A percentile compares a stretch with the other conserved stretches of the same genome.
These are phyloP conservation scores for Spea multiplicata DNA, from an alignment of 2,113 vertebrate genomes.

Conservation along the genomic window DNA sequence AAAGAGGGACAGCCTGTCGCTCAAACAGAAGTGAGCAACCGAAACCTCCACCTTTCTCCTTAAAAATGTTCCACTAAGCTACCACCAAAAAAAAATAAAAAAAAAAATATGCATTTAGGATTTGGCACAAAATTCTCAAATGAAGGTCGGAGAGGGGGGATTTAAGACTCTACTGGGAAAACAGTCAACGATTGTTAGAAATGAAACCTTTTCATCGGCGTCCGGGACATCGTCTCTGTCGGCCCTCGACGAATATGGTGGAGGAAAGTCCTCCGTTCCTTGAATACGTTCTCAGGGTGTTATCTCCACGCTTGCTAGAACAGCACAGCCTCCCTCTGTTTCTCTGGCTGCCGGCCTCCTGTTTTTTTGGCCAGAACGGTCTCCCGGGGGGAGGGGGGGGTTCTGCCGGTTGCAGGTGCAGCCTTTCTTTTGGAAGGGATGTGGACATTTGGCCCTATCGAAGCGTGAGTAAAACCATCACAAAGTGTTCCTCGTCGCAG, in stretches of 20 bases:
- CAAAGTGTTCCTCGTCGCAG: conserved; percentile 17
- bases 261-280: too few relatives aligned
- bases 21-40: background rate
- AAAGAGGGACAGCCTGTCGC: background rate
- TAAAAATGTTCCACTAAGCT: background rate
- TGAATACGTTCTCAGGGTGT: too few relatives aligned
- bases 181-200: too few relatives aligned
- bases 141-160: too few relatives aligned
- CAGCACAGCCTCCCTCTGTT: background rate
- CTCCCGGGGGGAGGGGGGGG: background rate
- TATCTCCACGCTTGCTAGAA: background rate
- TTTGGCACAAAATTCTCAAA: too few relatives aligned
- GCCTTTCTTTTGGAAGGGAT: conserved; percentile 2
- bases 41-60: background rate
- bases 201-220: too few relatives aligned
- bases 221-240: too few relatives aligned
- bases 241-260: too few relatives aligned
- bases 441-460: background rate
- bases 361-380: background rate
- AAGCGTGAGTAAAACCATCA: conserved; percentile 18
- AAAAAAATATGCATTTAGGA: too few relatives aligned
- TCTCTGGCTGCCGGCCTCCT: background rate
- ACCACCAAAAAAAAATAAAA: too few relatives aligned
- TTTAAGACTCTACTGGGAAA: too few relatives aligned
- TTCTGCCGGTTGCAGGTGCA: conserved; percentile 6